These are phyloP conservation scores for Tapera naevia DNA, from an alignment of 2,797 vertebrate genomes.

Conservation along the genomic window DNA sequence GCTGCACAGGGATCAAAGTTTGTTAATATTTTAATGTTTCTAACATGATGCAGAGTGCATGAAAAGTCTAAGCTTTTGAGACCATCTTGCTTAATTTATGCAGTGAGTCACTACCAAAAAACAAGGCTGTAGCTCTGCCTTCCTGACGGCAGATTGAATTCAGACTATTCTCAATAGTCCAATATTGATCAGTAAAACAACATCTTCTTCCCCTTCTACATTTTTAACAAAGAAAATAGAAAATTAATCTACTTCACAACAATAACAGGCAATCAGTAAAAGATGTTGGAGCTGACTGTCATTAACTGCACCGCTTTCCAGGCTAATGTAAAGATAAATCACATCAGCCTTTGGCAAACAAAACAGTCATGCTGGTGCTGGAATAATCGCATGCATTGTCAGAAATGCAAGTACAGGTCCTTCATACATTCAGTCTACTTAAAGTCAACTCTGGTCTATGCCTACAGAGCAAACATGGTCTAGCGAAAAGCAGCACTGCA, in stretches of 20 bases:
- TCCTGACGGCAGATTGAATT: conserved; percentile 6
- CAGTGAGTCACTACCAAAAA: conserved; percentile 13
- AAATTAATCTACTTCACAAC: conserved; percentile 11
- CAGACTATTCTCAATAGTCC: background rate
- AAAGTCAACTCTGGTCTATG: background rate
- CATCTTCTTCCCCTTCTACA: background rate
- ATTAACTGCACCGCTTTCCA: background rate
- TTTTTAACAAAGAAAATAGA: conserved; percentile 41
- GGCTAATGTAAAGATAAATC: conserved; percentile 1
- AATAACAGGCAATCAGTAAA: conserved; percentile 21
- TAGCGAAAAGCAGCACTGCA: background rate
- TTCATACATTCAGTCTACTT: background rate
- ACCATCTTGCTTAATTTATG: conserved; percentile 41
- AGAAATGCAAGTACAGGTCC: conserved; percentile 1
- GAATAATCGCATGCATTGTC: background rate
- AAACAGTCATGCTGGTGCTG: background rate
- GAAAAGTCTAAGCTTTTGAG: conserved; percentile 20
- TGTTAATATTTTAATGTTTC: conserved; percentile 61
- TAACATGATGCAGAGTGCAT: conserved; percentile 17
- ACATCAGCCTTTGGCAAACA: background rate
- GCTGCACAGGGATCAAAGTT: conserved; percentile 40
- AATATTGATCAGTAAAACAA: background rate
- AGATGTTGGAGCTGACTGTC: background rate
- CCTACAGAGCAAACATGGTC: background rate
- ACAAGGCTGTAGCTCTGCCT: conserved; percentile 1